Conservation (phyloP, 2,888 invertebrate genomes). For the Hydroisotoma schaefferi region DNA sequence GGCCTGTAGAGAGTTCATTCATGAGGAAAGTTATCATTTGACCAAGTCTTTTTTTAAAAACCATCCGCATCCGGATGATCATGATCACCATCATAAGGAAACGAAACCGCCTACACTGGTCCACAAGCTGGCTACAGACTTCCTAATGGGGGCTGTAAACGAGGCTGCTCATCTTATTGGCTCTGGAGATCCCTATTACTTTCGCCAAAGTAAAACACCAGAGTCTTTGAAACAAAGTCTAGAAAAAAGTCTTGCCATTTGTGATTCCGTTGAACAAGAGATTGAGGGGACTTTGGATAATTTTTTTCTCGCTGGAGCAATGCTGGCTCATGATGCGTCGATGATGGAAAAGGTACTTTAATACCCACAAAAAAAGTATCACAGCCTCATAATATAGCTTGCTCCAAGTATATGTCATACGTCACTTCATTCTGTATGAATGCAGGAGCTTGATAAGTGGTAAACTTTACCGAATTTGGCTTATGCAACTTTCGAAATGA, state of each 20-base stretch:
- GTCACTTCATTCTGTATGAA: no score
- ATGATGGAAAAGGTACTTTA: constrained; percentile 17
- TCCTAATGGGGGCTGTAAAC: constrained; percentile 33
- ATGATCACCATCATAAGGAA: background rate
- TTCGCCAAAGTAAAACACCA: constrained; percentile 13
- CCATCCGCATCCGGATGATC: background rate
- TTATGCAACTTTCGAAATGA: no score
- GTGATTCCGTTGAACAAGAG: constrained; percentile 29
- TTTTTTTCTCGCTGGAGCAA: constrained; percentile 34
- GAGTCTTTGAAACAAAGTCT: constrained; percentile 4
- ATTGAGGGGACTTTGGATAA: constrained; percentile 28
- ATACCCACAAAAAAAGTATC: no score
- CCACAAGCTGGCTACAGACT: constrained; percentile 25
- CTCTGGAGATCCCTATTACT: constrained; percentile 36
- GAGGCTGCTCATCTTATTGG: constrained; percentile 40
- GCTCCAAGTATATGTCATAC: no score
- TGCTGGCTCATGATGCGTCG: constrained; percentile 23
- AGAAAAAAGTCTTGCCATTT: background rate
- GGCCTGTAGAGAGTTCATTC: constrained; percentile 15
- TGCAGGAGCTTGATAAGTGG: no score
- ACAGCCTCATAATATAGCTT: no score
- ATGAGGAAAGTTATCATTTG: background rate
- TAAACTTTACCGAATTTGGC: no score
- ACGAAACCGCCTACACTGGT: constrained; percentile 5
- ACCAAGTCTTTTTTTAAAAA: background rate